These are phyloP conservation scores for Callipepla squamata DNA, from an alignment of 2,113 vertebrate genomes.

Conservation along the genomic window DNA sequence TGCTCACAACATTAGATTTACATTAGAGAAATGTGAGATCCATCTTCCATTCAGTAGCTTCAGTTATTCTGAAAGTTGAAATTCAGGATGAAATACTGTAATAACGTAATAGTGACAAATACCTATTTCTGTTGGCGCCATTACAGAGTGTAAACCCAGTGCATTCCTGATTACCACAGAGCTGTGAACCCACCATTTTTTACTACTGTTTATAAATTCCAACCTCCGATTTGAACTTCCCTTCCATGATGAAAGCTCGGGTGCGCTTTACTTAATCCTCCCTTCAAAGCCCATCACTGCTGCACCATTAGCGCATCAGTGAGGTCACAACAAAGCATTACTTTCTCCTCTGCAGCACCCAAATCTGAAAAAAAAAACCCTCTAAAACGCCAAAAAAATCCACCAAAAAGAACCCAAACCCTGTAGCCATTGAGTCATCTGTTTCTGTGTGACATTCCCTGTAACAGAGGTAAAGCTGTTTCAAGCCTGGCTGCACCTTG, in stretches of 20 bases:
- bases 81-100: background rate
- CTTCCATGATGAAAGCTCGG: constrained; percentile 11
- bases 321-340: background rate
- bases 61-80: background rate
- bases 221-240: background rate
- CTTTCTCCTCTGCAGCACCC: background rate
- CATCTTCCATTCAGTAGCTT: background rate
- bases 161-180: background rate
- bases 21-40: background rate
- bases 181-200: background rate
- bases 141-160: background rate
- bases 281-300: constrained; percentile 20
- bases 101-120: background rate
- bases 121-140: background rate
- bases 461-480: constrained; percentile 14
- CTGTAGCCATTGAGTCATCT: background rate
- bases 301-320: background rate
- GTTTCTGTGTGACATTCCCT: constrained; percentile 15
- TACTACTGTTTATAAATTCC: constrained; percentile 39
- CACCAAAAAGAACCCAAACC: background rate
- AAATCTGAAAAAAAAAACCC: background rate
- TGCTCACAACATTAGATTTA: background rate
- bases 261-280: constrained; percentile 3
- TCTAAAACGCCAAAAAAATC: background rate
- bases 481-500: constrained; percentile 34